These are phyloP conservation scores for Potamarius usumacintae DNA, from an alignment of 2,113 vertebrate genomes.

Conservation along the genomic window DNA sequence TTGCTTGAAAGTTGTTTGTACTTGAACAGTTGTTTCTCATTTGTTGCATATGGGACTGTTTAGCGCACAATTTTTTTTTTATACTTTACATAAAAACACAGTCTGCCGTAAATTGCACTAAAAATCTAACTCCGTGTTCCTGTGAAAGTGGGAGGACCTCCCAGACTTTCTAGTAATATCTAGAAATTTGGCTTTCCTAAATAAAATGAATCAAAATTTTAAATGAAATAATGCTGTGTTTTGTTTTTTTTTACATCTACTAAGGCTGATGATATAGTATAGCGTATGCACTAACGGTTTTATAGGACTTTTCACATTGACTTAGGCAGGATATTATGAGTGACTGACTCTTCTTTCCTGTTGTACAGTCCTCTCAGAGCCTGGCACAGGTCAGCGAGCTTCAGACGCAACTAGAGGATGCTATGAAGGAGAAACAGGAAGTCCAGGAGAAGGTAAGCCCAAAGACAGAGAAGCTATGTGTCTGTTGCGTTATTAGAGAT, in stretches of 20 bases:
- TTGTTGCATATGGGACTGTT: background rate
- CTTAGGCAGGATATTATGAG: background rate
- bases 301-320: background rate
- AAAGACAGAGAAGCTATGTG: background rate
- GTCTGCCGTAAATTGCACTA: background rate
- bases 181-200: background rate
- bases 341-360: background rate
- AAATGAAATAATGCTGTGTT: background rate
- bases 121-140: background rate
- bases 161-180: background rate
- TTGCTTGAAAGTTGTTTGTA: background rate
- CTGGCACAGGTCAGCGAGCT: constrained; percentile 95
- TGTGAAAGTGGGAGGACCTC: background rate
- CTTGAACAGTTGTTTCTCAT: too few relatives aligned
- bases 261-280: background rate
- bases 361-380: constrained; percentile 85
- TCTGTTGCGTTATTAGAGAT: background rate
- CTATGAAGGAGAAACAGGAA: constrained; percentile 92
- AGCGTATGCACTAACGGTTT: background rate
- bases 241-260: background rate
- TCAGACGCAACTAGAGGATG: constrained; percentile 90
- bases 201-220: background rate
- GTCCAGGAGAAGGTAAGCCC: constrained; percentile 90
- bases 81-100: background rate
- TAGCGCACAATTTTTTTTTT: background rate